phyloP scores from a whole-genome alignment of 2,113 vertebrate genomes.

The Siniperca chuatsi region DNA sequence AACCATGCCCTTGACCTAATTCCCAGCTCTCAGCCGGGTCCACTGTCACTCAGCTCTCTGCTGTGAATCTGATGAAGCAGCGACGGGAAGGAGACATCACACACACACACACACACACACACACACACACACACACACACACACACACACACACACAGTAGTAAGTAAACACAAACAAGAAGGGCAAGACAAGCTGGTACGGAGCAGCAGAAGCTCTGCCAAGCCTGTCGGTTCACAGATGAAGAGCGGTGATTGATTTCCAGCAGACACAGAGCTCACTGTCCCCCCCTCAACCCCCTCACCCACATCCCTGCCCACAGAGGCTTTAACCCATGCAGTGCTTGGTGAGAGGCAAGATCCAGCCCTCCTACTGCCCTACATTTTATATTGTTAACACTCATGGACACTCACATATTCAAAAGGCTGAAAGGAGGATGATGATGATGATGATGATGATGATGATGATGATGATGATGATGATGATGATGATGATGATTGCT shows the following conservation, averaged over 20 bases:
- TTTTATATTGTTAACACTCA: slow-evolving; percentile 53
- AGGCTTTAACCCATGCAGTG: slow-evolving; percentile 74
- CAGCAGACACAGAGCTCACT: slow-evolving; percentile 74
- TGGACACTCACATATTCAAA: slow-evolving; percentile 14
- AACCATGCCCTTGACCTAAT: slow-evolving; percentile 75
- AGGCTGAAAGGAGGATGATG: background rate
- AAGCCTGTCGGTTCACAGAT: slow-evolving; percentile 61
- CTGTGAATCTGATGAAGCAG: slow-evolving; percentile 62
- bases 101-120: slow-evolving; percentile 19
- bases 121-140: slow-evolving; percentile 21
- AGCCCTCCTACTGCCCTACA: slow-evolving; percentile 76
- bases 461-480: background rate
- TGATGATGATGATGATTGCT: background rate
- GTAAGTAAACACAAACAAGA: slow-evolving; percentile 61
- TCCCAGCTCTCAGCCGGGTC: slow-evolving; percentile 52
- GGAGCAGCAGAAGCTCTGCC: slow-evolving; percentile 67
- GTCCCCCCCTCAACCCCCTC: slow-evolving; percentile 48
- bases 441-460: background rate
- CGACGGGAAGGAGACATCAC: slow-evolving; percentile 27
- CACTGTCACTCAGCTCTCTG: slow-evolving; percentile 59
- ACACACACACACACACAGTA: slow-evolving; percentile 23
- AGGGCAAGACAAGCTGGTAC: slow-evolving; percentile 78
- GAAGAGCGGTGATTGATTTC: slow-evolving; percentile 78
- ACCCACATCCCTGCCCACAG: slow-evolving; percentile 48
- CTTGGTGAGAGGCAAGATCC: slow-evolving; percentile 63